phyloP scores from a whole-genome alignment of 1,140 invertebrate species.

The Bradysia coprophila region DNA sequence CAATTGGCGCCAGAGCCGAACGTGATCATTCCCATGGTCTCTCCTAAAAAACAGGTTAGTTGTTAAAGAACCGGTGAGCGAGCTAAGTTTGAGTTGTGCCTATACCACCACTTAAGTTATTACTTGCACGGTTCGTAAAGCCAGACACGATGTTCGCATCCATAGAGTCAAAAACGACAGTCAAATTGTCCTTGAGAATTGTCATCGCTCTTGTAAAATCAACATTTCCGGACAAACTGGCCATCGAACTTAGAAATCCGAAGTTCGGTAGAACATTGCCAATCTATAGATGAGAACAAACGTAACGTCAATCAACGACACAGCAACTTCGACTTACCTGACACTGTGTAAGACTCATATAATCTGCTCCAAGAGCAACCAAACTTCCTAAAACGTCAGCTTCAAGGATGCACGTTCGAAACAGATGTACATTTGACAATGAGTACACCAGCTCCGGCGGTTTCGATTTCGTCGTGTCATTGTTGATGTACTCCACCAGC shows the following conservation, averaged over 20 bases:
- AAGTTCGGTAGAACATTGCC: slow-evolving; percentile 20
- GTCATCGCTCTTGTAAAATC: no score
- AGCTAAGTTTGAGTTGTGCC: no score
- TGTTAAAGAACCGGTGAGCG: no score
- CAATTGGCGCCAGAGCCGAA: slow-evolving; percentile 2
- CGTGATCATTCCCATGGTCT: slow-evolving; percentile 11
- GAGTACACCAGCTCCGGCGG: slow-evolving; percentile 18
- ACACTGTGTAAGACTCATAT: slow-evolving; percentile 17
- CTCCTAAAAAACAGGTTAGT: slow-evolving; percentile 10
- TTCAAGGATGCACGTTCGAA: slow-evolving; percentile 15
- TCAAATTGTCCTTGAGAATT: slow-evolving; percentile 3
- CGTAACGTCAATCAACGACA: no score
- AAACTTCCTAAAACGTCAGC: slow-evolving; percentile 13
- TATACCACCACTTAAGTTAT: no score
- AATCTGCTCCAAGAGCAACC: slow-evolving; percentile 20
- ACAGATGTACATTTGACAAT: slow-evolving; percentile 2
- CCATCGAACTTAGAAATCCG: slow-evolving; percentile 13
- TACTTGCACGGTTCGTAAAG: no score
- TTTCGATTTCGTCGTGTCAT: no score
- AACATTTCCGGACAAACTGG: no score
- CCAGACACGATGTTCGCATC: no score
- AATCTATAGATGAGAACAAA: slow-evolving; percentile 7
- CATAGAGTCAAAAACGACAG: no score
- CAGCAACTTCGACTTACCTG: no score
- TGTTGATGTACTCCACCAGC: no score